Evolutionary conservation across 2,888 invertebrate genomes (phyloP).

Genomic region (Epirrita christyi): DNA sequence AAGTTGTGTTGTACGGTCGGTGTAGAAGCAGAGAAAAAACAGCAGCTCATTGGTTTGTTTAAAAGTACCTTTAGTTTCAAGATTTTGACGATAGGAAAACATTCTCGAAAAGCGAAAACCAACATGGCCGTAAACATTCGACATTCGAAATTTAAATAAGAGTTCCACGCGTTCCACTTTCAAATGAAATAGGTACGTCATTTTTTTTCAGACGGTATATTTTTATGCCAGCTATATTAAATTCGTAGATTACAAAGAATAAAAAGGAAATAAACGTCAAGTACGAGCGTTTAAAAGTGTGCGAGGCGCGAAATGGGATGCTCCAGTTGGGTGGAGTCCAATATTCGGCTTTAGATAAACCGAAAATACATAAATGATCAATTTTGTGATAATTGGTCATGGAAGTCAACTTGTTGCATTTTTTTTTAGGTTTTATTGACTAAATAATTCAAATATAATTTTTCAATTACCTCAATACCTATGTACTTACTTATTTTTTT

Average conservation of each 20-base stretch:
- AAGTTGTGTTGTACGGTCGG: no score
- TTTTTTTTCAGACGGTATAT: constrained; percentile 62
- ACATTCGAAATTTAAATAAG: constrained; percentile 63
- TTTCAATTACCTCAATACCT: no score
- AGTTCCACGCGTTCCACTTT: constrained; percentile 53
- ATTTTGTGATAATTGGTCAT: constrained; percentile 5
- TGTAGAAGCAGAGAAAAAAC: no score
- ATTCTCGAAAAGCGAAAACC: not conserved
- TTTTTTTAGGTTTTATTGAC: no score
- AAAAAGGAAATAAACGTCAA: constrained; percentile 75
- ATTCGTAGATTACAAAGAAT: constrained; percentile 74
- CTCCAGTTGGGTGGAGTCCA: constrained; percentile 34
- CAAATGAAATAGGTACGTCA: constrained; percentile 63
- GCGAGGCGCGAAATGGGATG: constrained; percentile 57
- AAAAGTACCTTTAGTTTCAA: not conserved
- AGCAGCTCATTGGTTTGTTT: no score
- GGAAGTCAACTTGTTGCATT: not conserved
- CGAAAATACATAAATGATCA: constrained; percentile 11
- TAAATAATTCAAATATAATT: not conserved
- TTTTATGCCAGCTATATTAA: constrained; percentile 72
- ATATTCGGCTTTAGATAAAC: constrained; percentile 14
- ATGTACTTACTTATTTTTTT: no score
- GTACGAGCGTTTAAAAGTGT: constrained; percentile 66
- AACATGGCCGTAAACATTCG: constrained; percentile 39
- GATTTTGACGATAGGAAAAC: not conserved